Conservation (phyloP, 2,113 vertebrate species). For the Scortum barcoo region DNA sequence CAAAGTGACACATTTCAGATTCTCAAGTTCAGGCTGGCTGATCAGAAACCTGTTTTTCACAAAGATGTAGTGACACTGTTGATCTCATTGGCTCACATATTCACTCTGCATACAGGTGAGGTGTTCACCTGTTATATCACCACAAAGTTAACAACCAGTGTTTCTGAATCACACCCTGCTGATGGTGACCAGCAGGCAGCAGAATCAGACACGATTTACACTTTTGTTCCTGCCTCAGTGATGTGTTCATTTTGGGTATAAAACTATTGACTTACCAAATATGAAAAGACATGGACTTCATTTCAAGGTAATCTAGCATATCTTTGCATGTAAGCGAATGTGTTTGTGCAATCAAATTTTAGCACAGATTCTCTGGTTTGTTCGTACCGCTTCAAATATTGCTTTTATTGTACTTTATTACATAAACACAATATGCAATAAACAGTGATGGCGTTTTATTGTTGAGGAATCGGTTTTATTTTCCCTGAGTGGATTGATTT, state of each 20-base stretch:
- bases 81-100: too few relatives aligned
- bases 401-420: neutral
- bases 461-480: neutral
- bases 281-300: neutral
- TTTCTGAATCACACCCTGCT: neutral
- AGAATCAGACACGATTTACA: neutral
- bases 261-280: neutral
- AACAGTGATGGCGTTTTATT: neutral
- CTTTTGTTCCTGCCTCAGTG: neutral
- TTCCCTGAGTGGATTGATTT: neutral
- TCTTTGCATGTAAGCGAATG: neutral
- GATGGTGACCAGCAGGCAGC: neutral
- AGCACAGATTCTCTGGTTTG: neutral
- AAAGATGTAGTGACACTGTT: too few relatives aligned
- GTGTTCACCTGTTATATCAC: neutral
- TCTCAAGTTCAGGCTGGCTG: too few relatives aligned
- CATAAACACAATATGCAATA: constrained; percentile 1
- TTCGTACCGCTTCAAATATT: neutral
- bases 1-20: neutral
- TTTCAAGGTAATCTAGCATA: neutral
- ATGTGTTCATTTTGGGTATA: neutral
- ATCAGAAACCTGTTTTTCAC: too few relatives aligned
- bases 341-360: neutral
- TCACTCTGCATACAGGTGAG: neutral
- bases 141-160: neutral